Base-by-base conservation (phyloP, 1,140 invertebrate genomes). In the Olivierus martensii region DNA sequence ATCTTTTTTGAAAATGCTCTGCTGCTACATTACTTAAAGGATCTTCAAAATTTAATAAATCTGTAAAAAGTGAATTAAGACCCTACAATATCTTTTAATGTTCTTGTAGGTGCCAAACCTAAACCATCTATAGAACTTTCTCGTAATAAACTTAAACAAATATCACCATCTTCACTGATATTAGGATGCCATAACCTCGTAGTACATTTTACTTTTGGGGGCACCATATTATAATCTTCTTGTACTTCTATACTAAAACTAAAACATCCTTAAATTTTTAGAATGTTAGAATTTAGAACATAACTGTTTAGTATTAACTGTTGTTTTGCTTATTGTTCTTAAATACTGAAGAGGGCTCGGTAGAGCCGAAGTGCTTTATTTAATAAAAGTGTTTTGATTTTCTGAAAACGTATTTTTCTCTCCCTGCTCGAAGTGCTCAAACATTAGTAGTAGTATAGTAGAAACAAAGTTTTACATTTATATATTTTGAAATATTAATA, bases 151-250 rank as follows among this genome's bases (percentile, higher is more conserved):
- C 88, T 94, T 37, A 97, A 69, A 71, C 92, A 97, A 41, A 97
- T 86, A 61, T 91, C 85, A n/a, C 92, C 92, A 63, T 87, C 83
- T 69, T 91, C 86, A 67, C 79, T 89, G 53, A 96, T 96, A 68
- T 96, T 96, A 39, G 92, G 91, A 77, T 96, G 92, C 88, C 89
- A 96, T 15, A 95, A 71, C 66, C 82, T 82, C 41, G 91, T 96
- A 54, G 79, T 64, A 70, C 92, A 96, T 70, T 84, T 87, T 0
- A 94, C 91, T 72, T 78, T 78, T 28, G 91, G 91, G 48, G 91
- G 91, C 87, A 83, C 79, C 79, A 93, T 91, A 71, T 96, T 96
- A 75, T 96, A 96, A 51, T 95, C 91, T 67, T 92, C 87, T 7
- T 87, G 83, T 46, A 94, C 83, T 66, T 77, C 74, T 59, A 96